A percentile compares a stretch with the other conserved stretches of the same genome.
Conservation (phyloP, 2,888 invertebrate species). For the Acleris laterana region DNA sequence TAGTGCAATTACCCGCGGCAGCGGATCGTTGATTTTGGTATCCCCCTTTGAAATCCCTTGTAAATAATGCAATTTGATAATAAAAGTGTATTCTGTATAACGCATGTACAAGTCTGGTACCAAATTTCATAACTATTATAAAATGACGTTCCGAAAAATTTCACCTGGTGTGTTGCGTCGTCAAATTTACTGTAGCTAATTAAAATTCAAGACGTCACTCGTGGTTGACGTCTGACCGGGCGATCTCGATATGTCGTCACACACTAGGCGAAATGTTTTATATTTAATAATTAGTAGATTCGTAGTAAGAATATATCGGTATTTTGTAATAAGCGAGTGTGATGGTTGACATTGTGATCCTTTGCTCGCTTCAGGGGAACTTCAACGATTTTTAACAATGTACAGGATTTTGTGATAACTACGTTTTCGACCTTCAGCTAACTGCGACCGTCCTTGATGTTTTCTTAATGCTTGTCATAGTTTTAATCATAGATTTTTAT, state of each 20-base stretch:
- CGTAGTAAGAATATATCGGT: constrained; percentile 49
- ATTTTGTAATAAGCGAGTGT: constrained; percentile 53
- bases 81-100: constrained; percentile 36
- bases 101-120: constrained; percentile 48
- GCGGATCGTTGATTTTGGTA: constrained; percentile 54
- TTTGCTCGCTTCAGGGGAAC: constrained; percentile 41
- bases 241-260: background rate
- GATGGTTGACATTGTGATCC: constrained; percentile 53
- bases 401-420: constrained; percentile 53
- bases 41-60: constrained; percentile 24
- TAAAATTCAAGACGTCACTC: background rate
- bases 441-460: constrained; percentile 58
- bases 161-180: constrained; percentile 31
- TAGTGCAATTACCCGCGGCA: constrained; percentile 67
- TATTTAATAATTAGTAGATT: constrained; percentile 19
- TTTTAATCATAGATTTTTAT: constrained; percentile 32
- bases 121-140: constrained; percentile 42
- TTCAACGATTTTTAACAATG: constrained; percentile 48
- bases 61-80: constrained; percentile 36
- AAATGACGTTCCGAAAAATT: constrained; percentile 29
- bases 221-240: constrained; percentile 4
- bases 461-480: constrained; percentile 33
- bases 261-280: constrained; percentile 25
- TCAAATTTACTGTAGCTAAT: constrained; percentile 7
- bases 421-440: constrained; percentile 48